Evolutionary conservation across 2,797 vertebrate genomes (phyloP).

Genomic region (Chloroceryle inda): DNA sequence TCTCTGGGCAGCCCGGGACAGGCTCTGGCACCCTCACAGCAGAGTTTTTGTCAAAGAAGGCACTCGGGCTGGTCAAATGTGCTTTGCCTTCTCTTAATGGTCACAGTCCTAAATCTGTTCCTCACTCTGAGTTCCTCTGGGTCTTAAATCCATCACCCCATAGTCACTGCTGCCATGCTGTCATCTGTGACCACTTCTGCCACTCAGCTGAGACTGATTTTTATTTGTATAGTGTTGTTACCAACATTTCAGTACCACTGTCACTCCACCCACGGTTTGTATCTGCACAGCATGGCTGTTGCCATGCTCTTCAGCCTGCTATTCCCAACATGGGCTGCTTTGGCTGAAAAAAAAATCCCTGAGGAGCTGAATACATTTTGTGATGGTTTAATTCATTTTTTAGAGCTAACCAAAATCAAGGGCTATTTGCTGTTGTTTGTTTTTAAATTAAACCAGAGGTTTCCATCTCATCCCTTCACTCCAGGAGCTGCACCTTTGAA

Average conservation of each 20-base stretch:
- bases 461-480: background rate
- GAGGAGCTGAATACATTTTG: background rate
- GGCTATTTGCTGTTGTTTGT: background rate
- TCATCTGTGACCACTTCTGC: background rate
- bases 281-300: background rate
- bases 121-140: background rate
- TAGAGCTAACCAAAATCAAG: background rate
- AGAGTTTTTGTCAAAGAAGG: background rate
- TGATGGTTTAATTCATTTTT: background rate
- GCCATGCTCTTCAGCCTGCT: background rate
- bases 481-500: background rate
- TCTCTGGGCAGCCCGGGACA: background rate
- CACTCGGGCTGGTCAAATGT: fast-evolving
- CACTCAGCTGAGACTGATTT: background rate
- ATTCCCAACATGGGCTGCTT: background rate
- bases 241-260: background rate
- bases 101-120: background rate
- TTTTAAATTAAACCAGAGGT: background rate
- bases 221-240: background rate
- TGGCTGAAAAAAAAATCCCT: background rate
- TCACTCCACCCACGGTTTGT: background rate
- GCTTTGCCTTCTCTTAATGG: background rate
- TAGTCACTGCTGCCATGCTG: background rate
- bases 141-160: background rate
- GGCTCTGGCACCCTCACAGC: background rate